Base-by-base conservation (phyloP, 2,888 invertebrate genomes). In the Diarsia mendica region DNA sequence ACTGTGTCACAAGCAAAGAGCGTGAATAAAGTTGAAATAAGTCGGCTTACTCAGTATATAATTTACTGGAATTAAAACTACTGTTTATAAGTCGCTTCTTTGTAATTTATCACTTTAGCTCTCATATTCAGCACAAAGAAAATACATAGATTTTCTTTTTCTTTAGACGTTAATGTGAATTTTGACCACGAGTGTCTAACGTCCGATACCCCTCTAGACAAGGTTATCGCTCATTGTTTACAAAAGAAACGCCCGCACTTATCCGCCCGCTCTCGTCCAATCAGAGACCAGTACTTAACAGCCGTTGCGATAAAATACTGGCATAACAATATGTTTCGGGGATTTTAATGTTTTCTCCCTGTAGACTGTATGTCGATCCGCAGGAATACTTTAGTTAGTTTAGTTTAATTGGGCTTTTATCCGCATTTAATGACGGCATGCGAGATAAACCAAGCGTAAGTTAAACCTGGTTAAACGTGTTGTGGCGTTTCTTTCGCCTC, bases 171-270 rank as follows among this genome's bases (percentile, higher is more conserved):
- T 23, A 13, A 13, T 23, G 33, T 39, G 15, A 11, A 33, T 18
- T 23, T 51, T 44, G 2, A n/a, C 5, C n/a, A 60, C 15, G 0
- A 23, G 28, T 15, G 0, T 2, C 11, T 58, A 48, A 55, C 11
- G 28, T 46, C 15, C 23, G 64, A 75, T 51, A 18, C 23, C 46
- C 28, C 51, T 53, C 53, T 18, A 15, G 48, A 53, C 72, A 72
- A 64, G 55, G 49, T 61, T 55, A 77, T 49, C 67, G 49, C n/a
- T 49, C 63, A 63, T n/a, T 51, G 64, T 78, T 63, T 58, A 48
- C 46, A 65, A 61, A 66, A 78, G 46, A 53, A 64, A 53, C 15
- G 55, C 23, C 64, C 46, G 8, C 64, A 53, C 72, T 60, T 67
- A 77, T 51, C 67, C 64, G 46, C 5, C 3, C 3, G 10, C 8